Evolutionary conservation across 2,113 vertebrate genomes (phyloP), one percentile per base, ranked within the genome.

Genomic region (Peucedramus taeniatus): DNA sequence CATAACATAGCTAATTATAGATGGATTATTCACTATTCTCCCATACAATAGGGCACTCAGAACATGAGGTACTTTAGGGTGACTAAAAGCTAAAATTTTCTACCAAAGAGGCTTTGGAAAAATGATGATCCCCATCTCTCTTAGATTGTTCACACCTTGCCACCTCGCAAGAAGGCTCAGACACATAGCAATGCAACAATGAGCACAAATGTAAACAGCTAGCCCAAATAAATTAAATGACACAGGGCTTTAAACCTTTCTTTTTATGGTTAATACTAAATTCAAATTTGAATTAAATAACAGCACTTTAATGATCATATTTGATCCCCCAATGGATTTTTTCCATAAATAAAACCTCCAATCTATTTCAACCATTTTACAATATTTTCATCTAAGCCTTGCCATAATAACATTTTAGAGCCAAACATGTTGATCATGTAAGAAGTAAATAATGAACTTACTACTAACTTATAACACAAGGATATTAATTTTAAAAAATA

Each of bases 41-140:
- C 42, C 12, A 49, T 9, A 16, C 15, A 83, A 12, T 2, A 74
- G 26, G 26, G 13, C 24, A 45, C 18, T 77, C 23, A 50, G 31
- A 76, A 77, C 11, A 31, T 30, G 10, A 65, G 13, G 21, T 30
- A 24, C 4, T 86, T 83, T 20, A 71, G 24, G 7, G 68, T 21
- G 13, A 77, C 24, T 57, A 60, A 76, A 86, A 80, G 15, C 6
- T 83, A 33, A 69, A 35, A 54, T 59, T 3, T 77, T 83, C 24
- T 72, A 11, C 18, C 7, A 16, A 72, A 19, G 1, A 5, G 2
- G 4, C 3, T 76, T 77, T 69, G n/a, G 30, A 72, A 56, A 84
- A 69, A 31, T n/a, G 0, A 26, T 37, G 10, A 60, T 47, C 37
- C 3, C 5, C 2, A 4, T 37, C 19, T 56, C 20, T 71, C 19